Percentiles rank a stretch among this genome's conserved stretches.
Conservation (phyloP, 2,113 vertebrate genomes). For the Sinosuthora webbiana region DNA sequence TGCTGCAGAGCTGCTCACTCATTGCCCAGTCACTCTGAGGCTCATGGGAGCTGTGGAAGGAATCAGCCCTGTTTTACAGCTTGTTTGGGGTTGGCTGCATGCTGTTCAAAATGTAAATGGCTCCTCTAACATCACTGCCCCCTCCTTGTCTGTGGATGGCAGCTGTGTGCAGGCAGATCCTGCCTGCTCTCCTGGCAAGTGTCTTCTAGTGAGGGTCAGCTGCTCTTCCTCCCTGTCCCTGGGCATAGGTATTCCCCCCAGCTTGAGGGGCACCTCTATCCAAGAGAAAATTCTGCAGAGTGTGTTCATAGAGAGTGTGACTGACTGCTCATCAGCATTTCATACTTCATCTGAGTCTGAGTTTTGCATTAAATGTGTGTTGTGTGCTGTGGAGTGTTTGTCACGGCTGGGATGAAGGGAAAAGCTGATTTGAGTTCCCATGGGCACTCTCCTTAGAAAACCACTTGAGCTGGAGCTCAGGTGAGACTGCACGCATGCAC, state of each 20-base stretch:
- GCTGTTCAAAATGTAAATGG: slow-evolving; percentile 10
- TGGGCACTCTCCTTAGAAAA: neutral
- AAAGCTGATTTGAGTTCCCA: slow-evolving; percentile 14
- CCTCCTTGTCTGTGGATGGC: slow-evolving; percentile 24
- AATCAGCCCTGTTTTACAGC: neutral
- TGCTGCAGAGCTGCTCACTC: slow-evolving; percentile 49
- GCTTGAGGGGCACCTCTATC: neutral
- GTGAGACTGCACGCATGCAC: neutral
- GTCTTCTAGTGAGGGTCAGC: neutral
- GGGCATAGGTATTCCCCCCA: neutral
- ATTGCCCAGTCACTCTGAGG: neutral
- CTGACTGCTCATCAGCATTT: slow-evolving; percentile 28
- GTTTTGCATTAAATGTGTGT: slow-evolving; percentile 66
- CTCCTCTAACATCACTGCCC: neutral
- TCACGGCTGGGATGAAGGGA: slow-evolving; percentile 28
- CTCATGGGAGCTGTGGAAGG: slow-evolving; percentile 4
- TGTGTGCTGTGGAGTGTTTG: slow-evolving; percentile 47
- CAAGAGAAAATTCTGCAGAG: neutral
- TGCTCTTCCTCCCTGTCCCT: neutral
- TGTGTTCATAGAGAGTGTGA: neutral
- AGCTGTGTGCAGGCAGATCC: slow-evolving; percentile 16
- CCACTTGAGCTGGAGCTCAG: neutral
- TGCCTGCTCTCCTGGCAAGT: neutral
- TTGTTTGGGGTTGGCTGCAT: slow-evolving; percentile 43
- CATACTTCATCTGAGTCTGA: slow-evolving; percentile 34